These are phyloP conservation scores for Myoxocephalus aenaeus DNA, from an alignment of 2,797 vertebrate genomes.

Conservation along the genomic window DNA sequence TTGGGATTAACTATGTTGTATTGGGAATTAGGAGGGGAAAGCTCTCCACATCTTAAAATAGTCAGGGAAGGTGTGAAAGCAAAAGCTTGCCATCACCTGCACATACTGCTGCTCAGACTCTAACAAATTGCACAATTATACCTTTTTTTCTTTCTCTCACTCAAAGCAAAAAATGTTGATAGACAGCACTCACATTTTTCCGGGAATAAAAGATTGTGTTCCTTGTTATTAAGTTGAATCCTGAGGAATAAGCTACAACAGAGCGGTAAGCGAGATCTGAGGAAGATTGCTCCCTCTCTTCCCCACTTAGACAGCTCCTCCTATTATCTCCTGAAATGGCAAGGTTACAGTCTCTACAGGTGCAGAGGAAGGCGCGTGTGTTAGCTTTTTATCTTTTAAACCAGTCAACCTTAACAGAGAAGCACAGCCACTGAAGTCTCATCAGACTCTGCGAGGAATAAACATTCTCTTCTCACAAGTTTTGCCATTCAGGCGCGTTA, in stretches of 20 bases:
- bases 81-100: slow-evolving; percentile 54
- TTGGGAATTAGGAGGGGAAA: slow-evolving; percentile 56
- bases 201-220: slow-evolving; percentile 67
- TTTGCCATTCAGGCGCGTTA: slow-evolving; percentile 65
- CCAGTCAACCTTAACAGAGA: slow-evolving; percentile 65
- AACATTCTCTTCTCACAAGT: slow-evolving; percentile 71
- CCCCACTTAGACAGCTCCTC: slow-evolving; percentile 65
- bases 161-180: slow-evolving; percentile 65
- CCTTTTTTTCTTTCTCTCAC: slow-evolving; percentile 33
- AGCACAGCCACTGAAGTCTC: slow-evolving; percentile 67
- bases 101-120: slow-evolving; percentile 60
- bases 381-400: slow-evolving; percentile 72
- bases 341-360: slow-evolving; percentile 79
- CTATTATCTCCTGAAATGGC: slow-evolving; percentile 79
- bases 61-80: slow-evolving; percentile 60
- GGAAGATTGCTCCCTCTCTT: slow-evolving; percentile 42
- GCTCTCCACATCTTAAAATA: slow-evolving; percentile 68
- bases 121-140: slow-evolving; percentile 59
- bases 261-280: slow-evolving; percentile 67
- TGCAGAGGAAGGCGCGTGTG: slow-evolving; percentile 71
- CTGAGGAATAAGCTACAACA: slow-evolving; percentile 71
- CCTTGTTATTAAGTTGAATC: slow-evolving; percentile 73
- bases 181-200: slow-evolving; percentile 69
- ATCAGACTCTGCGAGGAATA: slow-evolving; percentile 67
- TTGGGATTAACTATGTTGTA: slow-evolving; percentile 61